These are phyloP conservation scores for Crotalus adamanteus DNA, from an alignment of 2,797 vertebrate species.

Conservation along the genomic window DNA sequence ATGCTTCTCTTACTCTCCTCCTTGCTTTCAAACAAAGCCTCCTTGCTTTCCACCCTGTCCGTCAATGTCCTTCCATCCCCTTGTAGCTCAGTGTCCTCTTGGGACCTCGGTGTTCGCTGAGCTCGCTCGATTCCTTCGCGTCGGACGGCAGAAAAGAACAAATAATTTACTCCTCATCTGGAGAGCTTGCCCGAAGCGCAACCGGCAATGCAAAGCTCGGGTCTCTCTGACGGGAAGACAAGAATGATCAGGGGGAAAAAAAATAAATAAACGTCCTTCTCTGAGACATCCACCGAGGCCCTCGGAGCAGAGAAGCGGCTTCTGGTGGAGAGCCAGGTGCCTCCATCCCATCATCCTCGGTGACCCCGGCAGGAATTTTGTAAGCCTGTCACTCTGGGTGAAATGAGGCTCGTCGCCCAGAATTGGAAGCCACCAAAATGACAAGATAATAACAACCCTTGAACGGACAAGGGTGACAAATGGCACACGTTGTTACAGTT, in stretches of 20 bases:
- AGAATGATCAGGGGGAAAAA: background rate
- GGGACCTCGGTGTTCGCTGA: background rate
- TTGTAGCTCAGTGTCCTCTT: fast-evolving
- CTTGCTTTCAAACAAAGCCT: background rate
- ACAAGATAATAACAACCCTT: background rate
- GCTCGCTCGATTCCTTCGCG: background rate
- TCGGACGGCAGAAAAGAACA: background rate
- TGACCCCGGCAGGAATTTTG: background rate
- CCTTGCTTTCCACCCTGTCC: fast-evolving
- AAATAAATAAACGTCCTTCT: too few species aligned
- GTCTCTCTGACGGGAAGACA: background rate
- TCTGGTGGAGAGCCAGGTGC: background rate
- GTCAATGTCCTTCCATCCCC: background rate
- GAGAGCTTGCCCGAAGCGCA: background rate
- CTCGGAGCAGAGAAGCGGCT: too few species aligned
- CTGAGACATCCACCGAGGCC: too few species aligned
- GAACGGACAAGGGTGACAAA: background rate
- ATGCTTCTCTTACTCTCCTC: background rate
- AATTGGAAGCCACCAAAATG: background rate
- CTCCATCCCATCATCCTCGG: background rate
- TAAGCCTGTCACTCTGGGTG: background rate
- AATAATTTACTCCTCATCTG: background rate
- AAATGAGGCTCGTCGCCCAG: background rate
- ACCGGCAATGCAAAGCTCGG: background rate
- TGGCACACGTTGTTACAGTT: fast-evolving